A percentile compares a stretch with the other conserved stretches of the same genome.
phyloP scores from a whole-genome alignment of 2,888 invertebrate genomes.

The Nudaria mundana region DNA sequence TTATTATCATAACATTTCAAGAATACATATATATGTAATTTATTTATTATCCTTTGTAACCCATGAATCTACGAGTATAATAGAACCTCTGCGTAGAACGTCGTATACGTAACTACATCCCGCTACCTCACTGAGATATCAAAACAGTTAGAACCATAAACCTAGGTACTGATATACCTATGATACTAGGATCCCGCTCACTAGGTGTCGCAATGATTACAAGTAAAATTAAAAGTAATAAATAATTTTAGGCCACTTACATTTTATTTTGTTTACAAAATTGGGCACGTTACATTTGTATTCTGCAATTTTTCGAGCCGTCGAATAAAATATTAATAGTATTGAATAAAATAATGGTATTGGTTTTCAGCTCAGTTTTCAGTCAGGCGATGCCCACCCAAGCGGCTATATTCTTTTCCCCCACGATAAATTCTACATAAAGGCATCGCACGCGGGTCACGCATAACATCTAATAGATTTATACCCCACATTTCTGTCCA shows the following conservation, averaged over 20 bases:
- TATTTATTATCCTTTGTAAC: no score
- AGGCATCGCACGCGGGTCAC: constrained; percentile 70
- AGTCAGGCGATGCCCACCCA: constrained; percentile 47
- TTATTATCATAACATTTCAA: no score
- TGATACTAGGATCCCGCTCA: no score
- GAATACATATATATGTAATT: no score
- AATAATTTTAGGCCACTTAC: not conserved
- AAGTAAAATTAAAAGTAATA: no score
- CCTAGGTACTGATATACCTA: no score
- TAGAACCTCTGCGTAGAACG: no score
- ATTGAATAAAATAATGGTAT: constrained; percentile 42
- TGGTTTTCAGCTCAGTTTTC: constrained; percentile 40
- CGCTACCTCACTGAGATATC: no score
- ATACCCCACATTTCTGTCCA: constrained; percentile 76
- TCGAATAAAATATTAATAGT: constrained; percentile 35
- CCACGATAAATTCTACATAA: constrained; percentile 73
- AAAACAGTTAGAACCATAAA: no score
- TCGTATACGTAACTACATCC: no score
- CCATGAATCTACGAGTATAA: no score
- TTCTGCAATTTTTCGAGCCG: constrained; percentile 30
- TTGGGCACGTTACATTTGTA: constrained; percentile 22
- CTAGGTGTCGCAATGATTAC: no score
- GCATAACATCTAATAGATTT: constrained; percentile 78
- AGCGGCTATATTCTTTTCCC: constrained; percentile 53
- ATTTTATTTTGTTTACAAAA: constrained; percentile 16